phyloP scores from a whole-genome alignment of 2,888 invertebrate genomes.

The Cinara cedri region DNA sequence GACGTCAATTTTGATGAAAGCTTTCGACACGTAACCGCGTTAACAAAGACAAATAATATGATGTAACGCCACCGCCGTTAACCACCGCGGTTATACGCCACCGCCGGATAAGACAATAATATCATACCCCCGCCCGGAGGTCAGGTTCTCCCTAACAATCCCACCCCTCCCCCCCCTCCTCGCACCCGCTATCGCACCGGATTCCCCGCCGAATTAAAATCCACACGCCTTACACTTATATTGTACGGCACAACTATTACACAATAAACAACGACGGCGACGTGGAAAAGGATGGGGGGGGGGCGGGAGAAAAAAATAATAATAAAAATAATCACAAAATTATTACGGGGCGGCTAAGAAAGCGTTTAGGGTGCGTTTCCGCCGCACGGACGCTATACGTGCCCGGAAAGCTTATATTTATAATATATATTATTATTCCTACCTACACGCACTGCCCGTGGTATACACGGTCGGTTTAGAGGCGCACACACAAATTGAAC shows the following conservation, averaged over 20 bases:
- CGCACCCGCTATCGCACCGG: no score
- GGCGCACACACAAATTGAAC: conserved; percentile 40
- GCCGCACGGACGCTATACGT: conserved; percentile 31
- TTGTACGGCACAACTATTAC: no score
- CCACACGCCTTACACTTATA: no score
- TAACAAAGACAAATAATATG: conserved; percentile 46
- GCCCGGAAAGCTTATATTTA: conserved; percentile 27
- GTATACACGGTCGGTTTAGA: conserved; percentile 10
- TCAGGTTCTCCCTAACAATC: no score
- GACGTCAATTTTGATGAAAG: conserved; percentile 52
- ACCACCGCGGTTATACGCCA: no score
- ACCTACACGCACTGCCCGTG: background rate
- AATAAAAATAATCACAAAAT: conserved; percentile 38
- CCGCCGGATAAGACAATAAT: background rate
- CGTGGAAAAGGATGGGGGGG: no score
- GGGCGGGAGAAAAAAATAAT: background rate
- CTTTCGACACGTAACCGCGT: conserved; percentile 47
- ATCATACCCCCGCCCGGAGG: no score
- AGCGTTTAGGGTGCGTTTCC: conserved; percentile 38
- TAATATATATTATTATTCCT: no score
- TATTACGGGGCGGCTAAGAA: conserved; percentile 44
- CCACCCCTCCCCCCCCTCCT: background rate
- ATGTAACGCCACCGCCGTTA: no score
- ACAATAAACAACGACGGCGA: background rate
- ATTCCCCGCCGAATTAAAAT: conserved; percentile 16